Evolutionary conservation across 2,888 invertebrate species (phyloP).

Genomic region (Netelia inedita): DNA sequence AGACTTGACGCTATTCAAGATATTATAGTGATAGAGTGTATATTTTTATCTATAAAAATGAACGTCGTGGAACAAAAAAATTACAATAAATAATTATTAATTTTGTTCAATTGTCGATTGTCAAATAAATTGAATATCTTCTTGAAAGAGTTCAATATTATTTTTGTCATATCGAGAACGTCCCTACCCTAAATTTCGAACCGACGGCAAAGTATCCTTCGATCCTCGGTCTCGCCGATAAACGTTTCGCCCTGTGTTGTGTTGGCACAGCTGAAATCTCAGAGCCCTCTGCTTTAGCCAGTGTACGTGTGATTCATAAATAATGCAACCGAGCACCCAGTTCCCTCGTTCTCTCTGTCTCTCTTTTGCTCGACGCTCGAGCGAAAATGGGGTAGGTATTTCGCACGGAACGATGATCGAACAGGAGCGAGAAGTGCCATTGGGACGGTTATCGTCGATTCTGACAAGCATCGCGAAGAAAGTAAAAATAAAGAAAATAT

Average conservation of each 20-base stretch:
- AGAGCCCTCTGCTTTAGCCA: constrained; percentile 75
- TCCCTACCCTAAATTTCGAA: constrained; percentile 66
- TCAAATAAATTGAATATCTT: neutral
- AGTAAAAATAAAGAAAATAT: constrained; percentile 21
- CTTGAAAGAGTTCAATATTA: neutral
- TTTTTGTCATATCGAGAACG: neutral
- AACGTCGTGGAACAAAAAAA: too few relatives aligned
- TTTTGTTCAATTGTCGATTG: too few relatives aligned
- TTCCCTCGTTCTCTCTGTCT: constrained; percentile 46
- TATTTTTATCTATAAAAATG: too few relatives aligned
- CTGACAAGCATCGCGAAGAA: constrained; percentile 43
- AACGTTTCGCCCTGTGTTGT: constrained; percentile 74
- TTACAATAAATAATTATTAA: too few relatives aligned
- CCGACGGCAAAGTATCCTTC: constrained; percentile 75
- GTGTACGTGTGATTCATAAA: constrained; percentile 80
- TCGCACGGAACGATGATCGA: constrained; percentile 65
- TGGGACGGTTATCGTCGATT: constrained; percentile 62
- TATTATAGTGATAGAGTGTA: too few relatives aligned
- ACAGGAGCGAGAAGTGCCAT: constrained; percentile 58
- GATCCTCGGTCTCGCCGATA: constrained; percentile 77
- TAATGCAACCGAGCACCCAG: constrained; percentile 74
- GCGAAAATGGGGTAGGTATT: constrained; percentile 54
- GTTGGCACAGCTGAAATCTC: constrained; percentile 79
- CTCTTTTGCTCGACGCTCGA: constrained; percentile 37
- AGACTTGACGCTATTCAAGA: neutral